A percentile compares a stretch with the other conserved stretches of the same genome.
These are phyloP conservation scores for Antheraea mylitta DNA, from an alignment of 1,140 invertebrate species.

Conservation along the genomic window DNA sequence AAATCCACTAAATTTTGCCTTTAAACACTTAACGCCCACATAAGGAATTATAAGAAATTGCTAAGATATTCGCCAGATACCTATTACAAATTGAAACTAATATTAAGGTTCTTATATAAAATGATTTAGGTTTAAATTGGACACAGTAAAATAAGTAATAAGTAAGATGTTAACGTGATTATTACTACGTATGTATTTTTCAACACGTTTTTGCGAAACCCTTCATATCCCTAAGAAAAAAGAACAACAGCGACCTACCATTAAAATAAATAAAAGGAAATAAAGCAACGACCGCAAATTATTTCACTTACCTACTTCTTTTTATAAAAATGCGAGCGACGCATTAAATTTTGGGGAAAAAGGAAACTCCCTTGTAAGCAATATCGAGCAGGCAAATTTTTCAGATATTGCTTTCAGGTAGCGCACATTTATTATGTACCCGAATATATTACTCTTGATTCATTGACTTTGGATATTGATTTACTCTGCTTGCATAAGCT, in stretches of 20 bases:
- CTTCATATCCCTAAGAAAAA: slow-evolving; percentile 56
- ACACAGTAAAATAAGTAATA: slow-evolving; percentile 19
- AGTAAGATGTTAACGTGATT: slow-evolving; percentile 45
- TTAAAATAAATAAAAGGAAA: slow-evolving; percentile 78
- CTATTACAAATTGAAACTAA: background rate
- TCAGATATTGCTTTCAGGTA: slow-evolving; percentile 79
- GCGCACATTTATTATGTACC: slow-evolving; percentile 79
- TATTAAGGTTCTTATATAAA: too few species aligned
- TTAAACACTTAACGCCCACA: slow-evolving; percentile 60
- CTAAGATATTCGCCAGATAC: background rate
- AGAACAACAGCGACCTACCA: slow-evolving; percentile 69
- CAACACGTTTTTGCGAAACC: slow-evolving; percentile 37
- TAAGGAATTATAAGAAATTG: slow-evolving; percentile 41
- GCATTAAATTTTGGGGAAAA: slow-evolving; percentile 78
- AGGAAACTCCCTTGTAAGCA: slow-evolving; percentile 78
- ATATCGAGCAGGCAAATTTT: slow-evolving; percentile 78
- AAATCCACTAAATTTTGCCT: slow-evolving; percentile 57
- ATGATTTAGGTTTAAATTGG: too few species aligned
- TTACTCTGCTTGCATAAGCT: slow-evolving; percentile 77
- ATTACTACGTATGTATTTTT: background rate
- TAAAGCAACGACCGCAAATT: slow-evolving; percentile 74
- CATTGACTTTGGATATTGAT: slow-evolving; percentile 78
- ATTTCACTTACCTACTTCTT: slow-evolving; percentile 77
- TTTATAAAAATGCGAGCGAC: slow-evolving; percentile 77
- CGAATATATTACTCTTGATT: slow-evolving; percentile 79